Evolutionary conservation across 2,113 vertebrate genomes (phyloP).

Genomic region (Vanacampus margaritifer): DNA sequence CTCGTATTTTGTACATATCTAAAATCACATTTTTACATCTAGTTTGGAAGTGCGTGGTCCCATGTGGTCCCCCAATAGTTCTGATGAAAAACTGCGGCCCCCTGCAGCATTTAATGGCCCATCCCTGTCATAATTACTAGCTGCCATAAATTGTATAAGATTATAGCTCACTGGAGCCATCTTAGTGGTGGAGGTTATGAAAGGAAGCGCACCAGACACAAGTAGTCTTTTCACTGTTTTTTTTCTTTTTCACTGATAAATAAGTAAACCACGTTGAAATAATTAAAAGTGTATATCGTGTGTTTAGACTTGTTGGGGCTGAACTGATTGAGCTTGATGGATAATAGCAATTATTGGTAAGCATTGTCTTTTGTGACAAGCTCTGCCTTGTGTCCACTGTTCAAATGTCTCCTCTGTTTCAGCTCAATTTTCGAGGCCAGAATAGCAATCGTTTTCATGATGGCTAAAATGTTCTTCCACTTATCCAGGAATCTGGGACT

Average conservation of each 20-base stretch:
- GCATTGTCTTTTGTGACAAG: constrained; percentile 28
- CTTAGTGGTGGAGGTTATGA: not conserved
- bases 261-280: not conserved
- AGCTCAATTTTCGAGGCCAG: constrained; percentile 24
- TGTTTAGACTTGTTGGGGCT: constrained; percentile 87
- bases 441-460: constrained; percentile 41
- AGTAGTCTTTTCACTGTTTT: constrained; percentile 15
- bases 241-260: constrained; percentile 5
- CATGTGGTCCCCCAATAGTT: too few species aligned
- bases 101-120: too few species aligned
- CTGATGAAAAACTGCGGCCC: too few species aligned
- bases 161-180: not conserved
- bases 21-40: too few species aligned
- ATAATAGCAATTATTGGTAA: constrained; percentile 88
- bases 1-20: too few species aligned
- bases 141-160: not conserved
- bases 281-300: constrained; percentile 8
- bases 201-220: constrained; percentile 2
- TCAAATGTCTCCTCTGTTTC: constrained; percentile 24
- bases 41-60: too few species aligned
- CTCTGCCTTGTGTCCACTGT: constrained; percentile 25
- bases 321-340: constrained; percentile 93
- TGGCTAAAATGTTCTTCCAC: constrained; percentile 26
- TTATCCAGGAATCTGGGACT: not conserved
- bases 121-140: not conserved